phyloP scores from a whole-genome alignment of 2,797 vertebrate species.

The Acanthopagrus latus region DNA sequence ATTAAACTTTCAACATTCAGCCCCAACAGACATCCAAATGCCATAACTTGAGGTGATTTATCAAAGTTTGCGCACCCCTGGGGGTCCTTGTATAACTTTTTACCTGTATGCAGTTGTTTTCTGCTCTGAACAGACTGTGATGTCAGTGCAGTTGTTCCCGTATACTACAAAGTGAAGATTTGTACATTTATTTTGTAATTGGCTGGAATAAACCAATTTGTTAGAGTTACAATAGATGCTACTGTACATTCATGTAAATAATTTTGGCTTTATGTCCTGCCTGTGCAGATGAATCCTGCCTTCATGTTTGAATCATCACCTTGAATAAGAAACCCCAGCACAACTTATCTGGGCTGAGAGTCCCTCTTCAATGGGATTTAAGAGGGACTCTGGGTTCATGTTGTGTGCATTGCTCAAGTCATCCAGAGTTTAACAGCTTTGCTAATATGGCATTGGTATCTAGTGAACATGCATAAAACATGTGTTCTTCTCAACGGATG shows the following conservation, averaged over 20 bases:
- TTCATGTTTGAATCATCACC: background rate
- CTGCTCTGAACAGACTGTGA: background rate
- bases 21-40: background rate
- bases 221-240: background rate
- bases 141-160: background rate
- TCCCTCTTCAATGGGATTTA: too few species aligned
- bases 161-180: background rate
- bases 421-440: conserved; percentile 6
- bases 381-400: conserved; percentile 3
- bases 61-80: background rate
- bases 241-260: background rate
- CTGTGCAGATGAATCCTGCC: background rate
- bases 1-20: background rate
- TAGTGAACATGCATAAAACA: conserved; percentile 58
- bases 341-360: background rate
- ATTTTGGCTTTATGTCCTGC: background rate
- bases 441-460: conserved; percentile 11
- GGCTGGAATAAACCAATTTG: background rate
- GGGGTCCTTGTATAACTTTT: background rate
- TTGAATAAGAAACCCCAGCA: conserved; percentile 6
- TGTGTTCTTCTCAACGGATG: conserved; percentile 39
- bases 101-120: background rate
- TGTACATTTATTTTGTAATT: background rate
- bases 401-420: conserved; percentile 1
- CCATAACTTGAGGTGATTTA: background rate